These are phyloP conservation scores for Corythaeola cristata DNA, from an alignment of 2,113 vertebrate species.

Conservation along the genomic window DNA sequence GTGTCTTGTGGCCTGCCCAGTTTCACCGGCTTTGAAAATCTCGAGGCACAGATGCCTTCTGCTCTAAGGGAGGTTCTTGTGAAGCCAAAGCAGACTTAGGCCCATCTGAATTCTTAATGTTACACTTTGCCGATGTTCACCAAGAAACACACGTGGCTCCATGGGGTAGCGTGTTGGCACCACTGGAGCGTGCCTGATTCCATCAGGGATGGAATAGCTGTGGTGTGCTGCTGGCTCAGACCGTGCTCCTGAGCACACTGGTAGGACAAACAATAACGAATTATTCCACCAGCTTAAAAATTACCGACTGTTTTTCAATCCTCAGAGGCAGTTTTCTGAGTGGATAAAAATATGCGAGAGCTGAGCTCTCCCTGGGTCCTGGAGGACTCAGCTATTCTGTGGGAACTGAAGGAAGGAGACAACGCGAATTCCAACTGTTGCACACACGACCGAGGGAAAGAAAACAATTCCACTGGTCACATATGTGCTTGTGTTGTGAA, in stretches of 20 bases:
- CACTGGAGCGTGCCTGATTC: background rate
- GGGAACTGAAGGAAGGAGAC: background rate
- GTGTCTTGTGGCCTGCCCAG: accelerated
- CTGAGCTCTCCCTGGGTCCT: background rate
- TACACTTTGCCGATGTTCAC: background rate
- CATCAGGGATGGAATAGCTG: no score
- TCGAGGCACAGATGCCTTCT: accelerated
- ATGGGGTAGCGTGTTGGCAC: background rate
- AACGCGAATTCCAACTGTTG: background rate
- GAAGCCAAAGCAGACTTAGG: background rate
- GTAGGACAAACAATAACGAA: no score
- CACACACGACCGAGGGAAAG: accelerated
- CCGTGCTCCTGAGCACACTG: background rate
- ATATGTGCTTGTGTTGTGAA: background rate
- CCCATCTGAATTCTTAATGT: accelerated
- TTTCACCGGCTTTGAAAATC: background rate
- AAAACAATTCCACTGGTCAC: no score
- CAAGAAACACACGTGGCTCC: background rate
- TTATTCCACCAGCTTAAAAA: background rate
- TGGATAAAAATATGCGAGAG: background rate
- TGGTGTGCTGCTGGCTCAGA: background rate
- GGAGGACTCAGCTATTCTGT: background rate
- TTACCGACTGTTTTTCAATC: accelerated
- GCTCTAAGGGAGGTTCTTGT: background rate
- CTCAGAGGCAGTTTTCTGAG: background rate